Conservation (phyloP, 2,888 invertebrate genomes). For the Torymus aiolomorphi region DNA sequence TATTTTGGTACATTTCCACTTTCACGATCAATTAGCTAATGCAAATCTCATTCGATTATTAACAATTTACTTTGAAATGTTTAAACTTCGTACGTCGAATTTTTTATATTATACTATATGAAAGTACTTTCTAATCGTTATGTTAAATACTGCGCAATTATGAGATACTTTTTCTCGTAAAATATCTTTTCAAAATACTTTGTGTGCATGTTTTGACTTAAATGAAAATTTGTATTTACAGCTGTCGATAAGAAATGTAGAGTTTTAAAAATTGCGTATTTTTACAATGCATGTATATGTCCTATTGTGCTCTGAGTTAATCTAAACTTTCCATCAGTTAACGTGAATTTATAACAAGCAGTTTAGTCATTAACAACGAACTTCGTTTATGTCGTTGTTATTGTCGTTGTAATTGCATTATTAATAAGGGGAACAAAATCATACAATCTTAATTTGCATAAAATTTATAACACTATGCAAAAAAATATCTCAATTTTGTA, state of each 20-base stretch:
- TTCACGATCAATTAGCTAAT: not conserved
- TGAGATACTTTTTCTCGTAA: not conserved
- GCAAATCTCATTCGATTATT: not conserved
- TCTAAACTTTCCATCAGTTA: conserved; percentile 19
- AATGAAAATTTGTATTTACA: not conserved
- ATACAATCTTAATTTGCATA: too few relatives aligned
- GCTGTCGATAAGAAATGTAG: too few relatives aligned
- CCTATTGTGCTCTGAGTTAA: conserved; percentile 14
- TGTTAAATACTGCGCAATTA: not conserved
- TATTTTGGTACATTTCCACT: conserved; percentile 17
- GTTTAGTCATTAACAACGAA: conserved; percentile 1
- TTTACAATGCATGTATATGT: conserved; percentile 10
- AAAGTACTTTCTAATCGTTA: conserved; percentile 2
- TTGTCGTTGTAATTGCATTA: conserved; percentile 23
- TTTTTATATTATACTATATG: not conserved
- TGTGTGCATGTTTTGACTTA: not conserved
- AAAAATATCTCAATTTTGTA: too few relatives aligned
- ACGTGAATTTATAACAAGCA: not conserved
- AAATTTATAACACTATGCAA: too few relatives aligned
- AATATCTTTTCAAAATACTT: conserved; percentile 20
- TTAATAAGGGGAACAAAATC: not conserved
- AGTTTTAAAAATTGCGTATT: not conserved
- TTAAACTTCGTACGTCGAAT: conserved; percentile 43
- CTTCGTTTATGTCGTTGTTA: not conserved
- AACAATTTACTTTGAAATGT: not conserved